Evolutionary conservation across 2,888 invertebrate species (phyloP), one percentile per base, ranked within the genome.

Genomic region (Drosophila crucigera): DNA sequence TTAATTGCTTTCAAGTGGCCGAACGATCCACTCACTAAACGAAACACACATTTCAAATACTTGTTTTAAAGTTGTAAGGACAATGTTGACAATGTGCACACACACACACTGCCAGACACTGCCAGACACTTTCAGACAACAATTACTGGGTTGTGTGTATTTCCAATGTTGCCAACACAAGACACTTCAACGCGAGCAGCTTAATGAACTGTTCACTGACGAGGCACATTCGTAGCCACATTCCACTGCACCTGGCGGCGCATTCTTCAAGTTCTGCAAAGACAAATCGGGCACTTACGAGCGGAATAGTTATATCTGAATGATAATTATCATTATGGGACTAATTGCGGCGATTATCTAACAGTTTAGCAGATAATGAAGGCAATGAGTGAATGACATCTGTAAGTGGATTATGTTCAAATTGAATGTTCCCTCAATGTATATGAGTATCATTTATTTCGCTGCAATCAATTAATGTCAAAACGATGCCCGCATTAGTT

Each of bases 1-100:
- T 89, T 85, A 87, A 89, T 87, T 87, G 82, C 85, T 87, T 85
- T 89, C 87, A 85, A 87, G 87, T 87, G 87, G 83, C 68, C 79
- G 77, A 78, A 59, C 76, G 75, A 75, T 69, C 64, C 76, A 75
- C 39, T 75, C 76, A 53, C 59, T 59, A 58, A 60, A 19, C 58
- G 53, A 59, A 59, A 80, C 68, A 76, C 80, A 53, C 81, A 72
- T 76, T 53, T 30, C 43, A 58, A 53, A 76, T 68, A 69, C 55
- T 72, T 76, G 54, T 47, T 9, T 71, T 61, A 50, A 63, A 54
- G 61, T 64, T 74, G 64, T 56, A 43, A 71, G 56, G 47, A 35
- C 35, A 5, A 33, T 72, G 76, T 73, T 80, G 77, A 79, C 78
- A 79, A 67, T 68, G 68, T 39, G 39, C 19, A 53, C 37, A 58